These are phyloP conservation scores for Sardina pilchardus DNA, from an alignment of 2,113 vertebrate species.

Conservation along the genomic window DNA sequence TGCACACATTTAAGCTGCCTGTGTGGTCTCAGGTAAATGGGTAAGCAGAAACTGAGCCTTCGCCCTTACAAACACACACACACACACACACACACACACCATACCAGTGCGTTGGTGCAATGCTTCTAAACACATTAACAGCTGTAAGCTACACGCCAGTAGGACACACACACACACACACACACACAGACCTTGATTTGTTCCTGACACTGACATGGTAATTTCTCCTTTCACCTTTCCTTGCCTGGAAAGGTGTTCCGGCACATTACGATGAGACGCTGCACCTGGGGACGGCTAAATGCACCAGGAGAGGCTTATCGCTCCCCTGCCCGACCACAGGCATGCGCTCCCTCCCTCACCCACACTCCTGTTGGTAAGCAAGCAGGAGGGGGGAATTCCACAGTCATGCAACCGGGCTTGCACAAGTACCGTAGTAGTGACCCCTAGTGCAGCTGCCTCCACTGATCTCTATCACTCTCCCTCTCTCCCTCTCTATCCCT, in stretches of 20 bases:
- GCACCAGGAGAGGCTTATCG: constrained; percentile 32
- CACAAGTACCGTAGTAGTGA: not conserved
- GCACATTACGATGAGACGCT: constrained; percentile 33
- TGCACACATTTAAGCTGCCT: not conserved
- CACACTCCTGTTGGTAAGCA: not conserved
- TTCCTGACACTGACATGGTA: constrained; percentile 21
- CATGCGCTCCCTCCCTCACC: constrained; percentile 4
- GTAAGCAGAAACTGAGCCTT: not conserved
- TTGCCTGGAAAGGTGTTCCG: constrained; percentile 27
- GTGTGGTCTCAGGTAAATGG: constrained; percentile 8
- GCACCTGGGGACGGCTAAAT: constrained; percentile 40
- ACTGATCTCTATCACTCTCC: not conserved
- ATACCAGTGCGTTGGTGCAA: not conserved
- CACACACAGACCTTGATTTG: constrained; percentile 6
- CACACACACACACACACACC: not conserved
- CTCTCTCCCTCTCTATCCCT: not conserved
- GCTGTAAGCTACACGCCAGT: not conserved
- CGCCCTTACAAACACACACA: not conserved
- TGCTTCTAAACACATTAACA: not conserved
- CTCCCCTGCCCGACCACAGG: constrained; percentile 32
- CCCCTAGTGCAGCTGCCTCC: not conserved
- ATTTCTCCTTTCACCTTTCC: not conserved
- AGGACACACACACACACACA: constrained; percentile 20
- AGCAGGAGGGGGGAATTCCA: constrained; percentile 34
- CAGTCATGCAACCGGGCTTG: constrained; percentile 16